Evolutionary conservation across 2,113 vertebrate species (phyloP).

Genomic region (Engraulis encrasicolus): DNA sequence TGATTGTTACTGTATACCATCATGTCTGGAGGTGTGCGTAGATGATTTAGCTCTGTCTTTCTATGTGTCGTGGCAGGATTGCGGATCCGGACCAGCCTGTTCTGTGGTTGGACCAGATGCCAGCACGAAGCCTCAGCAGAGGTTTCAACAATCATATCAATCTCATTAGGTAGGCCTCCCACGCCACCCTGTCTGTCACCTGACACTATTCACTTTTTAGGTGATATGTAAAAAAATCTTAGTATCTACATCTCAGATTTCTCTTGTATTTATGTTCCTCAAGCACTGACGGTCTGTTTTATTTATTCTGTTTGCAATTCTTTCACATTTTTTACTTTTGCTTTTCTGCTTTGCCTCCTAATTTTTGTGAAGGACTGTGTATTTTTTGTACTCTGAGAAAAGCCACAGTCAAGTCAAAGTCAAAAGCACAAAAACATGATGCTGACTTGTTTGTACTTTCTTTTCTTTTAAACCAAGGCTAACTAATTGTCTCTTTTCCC

Average conservation of each 20-base stretch:
- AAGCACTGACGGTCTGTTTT: too few species aligned
- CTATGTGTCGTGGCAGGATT: too few species aligned
- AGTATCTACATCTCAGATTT: too few species aligned
- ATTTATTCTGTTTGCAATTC: too few species aligned
- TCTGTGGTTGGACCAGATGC: conserved; percentile 98
- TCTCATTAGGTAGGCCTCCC: conserved; percentile 83
- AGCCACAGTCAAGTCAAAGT: too few species aligned
- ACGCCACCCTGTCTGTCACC: background rate
- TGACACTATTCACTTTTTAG: background rate
- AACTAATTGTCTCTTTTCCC: background rate
- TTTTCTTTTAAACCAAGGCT: background rate
- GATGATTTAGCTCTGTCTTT: conserved; percentile 29
- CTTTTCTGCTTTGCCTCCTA: too few species aligned
- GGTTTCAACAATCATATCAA: conserved; percentile 99
- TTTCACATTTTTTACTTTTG: too few species aligned
- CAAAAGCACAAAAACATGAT: too few species aligned
- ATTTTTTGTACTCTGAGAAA: too few species aligned
- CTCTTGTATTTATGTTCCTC: too few species aligned
- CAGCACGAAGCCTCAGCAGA: conserved; percentile 89
- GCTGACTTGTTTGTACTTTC: too few species aligned
- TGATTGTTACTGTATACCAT: background rate
- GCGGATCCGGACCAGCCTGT: conserved; percentile 97
- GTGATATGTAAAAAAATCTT: background rate
- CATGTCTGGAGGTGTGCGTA: background rate
- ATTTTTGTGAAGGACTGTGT: too few species aligned